These are phyloP conservation scores for Smittia aterrima DNA, from an alignment of 2,888 invertebrate species.

Conservation along the genomic window DNA sequence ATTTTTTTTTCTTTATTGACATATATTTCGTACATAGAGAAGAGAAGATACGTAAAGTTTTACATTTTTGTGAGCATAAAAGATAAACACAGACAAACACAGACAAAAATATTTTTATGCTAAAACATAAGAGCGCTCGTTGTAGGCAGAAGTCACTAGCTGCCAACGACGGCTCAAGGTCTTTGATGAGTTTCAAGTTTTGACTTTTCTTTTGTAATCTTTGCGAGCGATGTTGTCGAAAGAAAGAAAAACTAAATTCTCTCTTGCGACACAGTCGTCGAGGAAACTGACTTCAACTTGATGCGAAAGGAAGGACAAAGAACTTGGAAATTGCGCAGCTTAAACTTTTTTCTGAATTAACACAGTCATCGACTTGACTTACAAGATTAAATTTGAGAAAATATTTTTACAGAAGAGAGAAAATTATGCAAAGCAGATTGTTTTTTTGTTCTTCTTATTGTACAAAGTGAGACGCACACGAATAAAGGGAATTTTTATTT, in stretches of 20 bases:
- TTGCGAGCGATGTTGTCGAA: neutral
- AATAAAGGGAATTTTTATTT: slow-evolving; percentile 20
- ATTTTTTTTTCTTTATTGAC: slow-evolving; percentile 31
- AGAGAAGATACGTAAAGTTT: slow-evolving; percentile 22
- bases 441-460: slow-evolving; percentile 37
- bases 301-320: too few species aligned
- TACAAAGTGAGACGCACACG: neutral
- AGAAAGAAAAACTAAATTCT: slow-evolving; percentile 10
- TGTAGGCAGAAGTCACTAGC: slow-evolving; percentile 10
- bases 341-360: neutral
- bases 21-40: slow-evolving; percentile 32
- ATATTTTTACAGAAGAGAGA: neutral
- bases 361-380: neutral
- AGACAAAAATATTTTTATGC: slow-evolving; percentile 30
- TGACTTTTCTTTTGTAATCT: neutral
- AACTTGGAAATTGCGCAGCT: neutral
- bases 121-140: slow-evolving; percentile 24
- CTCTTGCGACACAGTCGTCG: too few species aligned
- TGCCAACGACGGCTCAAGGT: neutral
- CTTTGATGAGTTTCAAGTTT: slow-evolving; percentile 17
- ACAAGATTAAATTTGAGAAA: neutral
- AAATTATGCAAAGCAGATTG: slow-evolving; percentile 38
- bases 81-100: slow-evolving; percentile 28
- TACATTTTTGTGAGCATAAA: slow-evolving; percentile 31
- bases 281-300: too few species aligned